Evolutionary conservation across 2,888 invertebrate genomes (phyloP).

Genomic region (Callinectes sapidus): DNA sequence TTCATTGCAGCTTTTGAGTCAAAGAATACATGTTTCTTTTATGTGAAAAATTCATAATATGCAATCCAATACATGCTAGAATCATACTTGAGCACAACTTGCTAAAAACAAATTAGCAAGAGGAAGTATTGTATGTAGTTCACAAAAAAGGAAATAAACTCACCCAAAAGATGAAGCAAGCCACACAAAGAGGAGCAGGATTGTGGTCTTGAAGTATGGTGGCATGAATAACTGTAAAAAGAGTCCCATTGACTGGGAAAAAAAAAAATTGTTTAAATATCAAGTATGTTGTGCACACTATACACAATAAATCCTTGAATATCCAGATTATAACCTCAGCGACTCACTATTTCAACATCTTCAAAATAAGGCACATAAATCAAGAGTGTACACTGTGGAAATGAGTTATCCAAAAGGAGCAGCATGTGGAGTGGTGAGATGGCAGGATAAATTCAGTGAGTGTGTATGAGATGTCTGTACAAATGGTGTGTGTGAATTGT

Average conservation of each 20-base stretch:
- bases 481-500: too few relatives aligned
- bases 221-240: conserved; percentile 83
- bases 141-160: conserved; percentile 53
- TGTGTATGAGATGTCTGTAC: too few relatives aligned
- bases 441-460: too few relatives aligned
- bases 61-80: too few relatives aligned
- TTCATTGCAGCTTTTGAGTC: too few relatives aligned
- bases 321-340: neutral
- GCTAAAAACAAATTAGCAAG: neutral
- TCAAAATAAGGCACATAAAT: neutral
- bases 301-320: neutral
- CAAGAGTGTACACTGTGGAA: neutral
- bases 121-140: neutral
- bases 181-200: conserved; percentile 81
- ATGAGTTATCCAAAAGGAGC: neutral
- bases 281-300: neutral
- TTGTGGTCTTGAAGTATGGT: conserved; percentile 81
- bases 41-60: too few relatives aligned
- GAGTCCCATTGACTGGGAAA: conserved; percentile 83
- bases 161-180: conserved; percentile 79
- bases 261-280: conserved; percentile 23
- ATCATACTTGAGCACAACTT: too few relatives aligned
- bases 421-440: too few relatives aligned
- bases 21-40: too few relatives aligned
- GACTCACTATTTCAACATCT: neutral